Base-by-base conservation (phyloP, 1,140 invertebrate genomes). In the Aphelinus atriplicis region DNA sequence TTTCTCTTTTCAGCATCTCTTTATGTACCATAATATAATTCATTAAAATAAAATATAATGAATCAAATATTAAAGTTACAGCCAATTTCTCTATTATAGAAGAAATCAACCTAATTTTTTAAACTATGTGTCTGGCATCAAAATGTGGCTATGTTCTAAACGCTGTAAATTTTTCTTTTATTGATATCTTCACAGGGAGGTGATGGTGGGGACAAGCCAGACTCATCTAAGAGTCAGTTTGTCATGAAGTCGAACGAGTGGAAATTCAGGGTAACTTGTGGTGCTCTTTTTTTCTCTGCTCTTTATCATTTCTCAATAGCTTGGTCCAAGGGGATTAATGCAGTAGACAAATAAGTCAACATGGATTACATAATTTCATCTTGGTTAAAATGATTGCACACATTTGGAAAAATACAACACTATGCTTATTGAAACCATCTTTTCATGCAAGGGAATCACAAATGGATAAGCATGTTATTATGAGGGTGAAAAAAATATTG, bases 221-320 rank as follows among this genome's bases (percentile, higher is more conserved):
- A 89, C 85, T 89, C 90, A 81, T 86, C 80, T 84, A 87, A 85
- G 82, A 87, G 79, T 82, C 84, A 80, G 77, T 81, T 88, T 85
- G 86, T 90, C 85, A 89, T 91, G 88, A 92, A 93, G 90, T 91
- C 91, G 81, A 91, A 92, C 90, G 92, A 93, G 87, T 93, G 92
- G 92, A 93, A 93, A 91, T 93, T 93, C 91, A 91, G 92, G 92
- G 92, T 93, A 93, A 88, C 82, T 86, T 85, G 79, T 80, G 81
- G 84, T 78, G 83, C 82, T 83, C 78, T 77, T 78, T 84, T 84
- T 83, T 81, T 72, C 51, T 9, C 51, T 81, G 77, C 67, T 80
- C 77, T 74, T 80, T 80, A 66, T 80, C 77, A 77, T 72, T 78
- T 78, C 78, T 76, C 73, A 77, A 77, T 81, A 84, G 80, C 80